Conservation (phyloP, 2,113 vertebrate genomes). For the Glaucidium brasilianum region DNA sequence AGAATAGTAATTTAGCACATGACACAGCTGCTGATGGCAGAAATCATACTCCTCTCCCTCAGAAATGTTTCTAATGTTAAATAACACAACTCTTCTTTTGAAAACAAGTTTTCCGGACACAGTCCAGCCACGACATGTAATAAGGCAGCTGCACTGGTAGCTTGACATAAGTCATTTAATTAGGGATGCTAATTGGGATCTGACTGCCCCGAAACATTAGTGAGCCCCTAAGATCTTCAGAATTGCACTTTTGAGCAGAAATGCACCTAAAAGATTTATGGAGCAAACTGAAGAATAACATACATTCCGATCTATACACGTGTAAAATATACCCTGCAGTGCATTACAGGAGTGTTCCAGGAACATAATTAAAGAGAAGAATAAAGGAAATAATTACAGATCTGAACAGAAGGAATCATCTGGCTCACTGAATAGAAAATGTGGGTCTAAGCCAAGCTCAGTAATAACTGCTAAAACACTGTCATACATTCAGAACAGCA, state of each 20-base stretch:
- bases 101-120: not conserved
- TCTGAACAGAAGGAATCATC: constrained; percentile 13
- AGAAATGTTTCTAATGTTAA: not conserved
- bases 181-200: not conserved
- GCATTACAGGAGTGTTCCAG: not conserved
- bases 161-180: not conserved
- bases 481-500: not conserved
- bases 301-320: not conserved
- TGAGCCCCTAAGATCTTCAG: not conserved
- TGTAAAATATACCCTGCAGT: not conserved
- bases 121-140: not conserved
- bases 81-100: not conserved
- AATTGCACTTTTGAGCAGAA: not conserved
- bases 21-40: not conserved
- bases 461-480: not conserved
- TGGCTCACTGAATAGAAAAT: constrained; percentile 20
- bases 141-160: not conserved
- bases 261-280: not conserved
- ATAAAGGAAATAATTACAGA: constrained; percentile 39
- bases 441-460: not conserved
- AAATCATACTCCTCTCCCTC: not conserved
- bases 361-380: constrained; percentile 31
- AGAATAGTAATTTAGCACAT: constrained; percentile 1
- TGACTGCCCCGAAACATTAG: not conserved
- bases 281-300: not conserved